Conservation (phyloP, 1,140 invertebrate genomes). For the Drosophila pseudoobscura region DNA sequence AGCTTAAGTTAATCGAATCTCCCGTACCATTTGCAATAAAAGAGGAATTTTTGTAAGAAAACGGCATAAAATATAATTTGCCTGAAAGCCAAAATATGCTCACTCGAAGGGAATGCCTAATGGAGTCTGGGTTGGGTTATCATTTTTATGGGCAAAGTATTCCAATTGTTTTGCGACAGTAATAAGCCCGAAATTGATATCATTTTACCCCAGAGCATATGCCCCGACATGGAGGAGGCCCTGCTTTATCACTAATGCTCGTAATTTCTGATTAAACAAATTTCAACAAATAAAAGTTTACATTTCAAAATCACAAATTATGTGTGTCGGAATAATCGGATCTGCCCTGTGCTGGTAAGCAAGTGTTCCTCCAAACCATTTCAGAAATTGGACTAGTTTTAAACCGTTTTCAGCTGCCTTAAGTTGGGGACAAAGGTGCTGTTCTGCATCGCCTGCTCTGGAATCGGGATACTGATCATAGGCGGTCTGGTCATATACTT, state of each 20-base stretch:
- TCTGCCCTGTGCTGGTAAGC: slow-evolving; percentile 35
- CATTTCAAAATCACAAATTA: background rate
- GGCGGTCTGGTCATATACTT: slow-evolving; percentile 34
- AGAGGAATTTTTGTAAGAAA: slow-evolving; percentile 35
- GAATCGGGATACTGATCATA: slow-evolving; percentile 13
- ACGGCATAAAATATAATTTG: slow-evolving; percentile 73
- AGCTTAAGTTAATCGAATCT: slow-evolving; percentile 74
- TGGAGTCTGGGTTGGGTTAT: slow-evolving; percentile 13
- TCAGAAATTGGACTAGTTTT: background rate
- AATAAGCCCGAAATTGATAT: slow-evolving; percentile 35
- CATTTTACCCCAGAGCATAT: slow-evolving; percentile 36
- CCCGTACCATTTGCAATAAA: slow-evolving; percentile 43
- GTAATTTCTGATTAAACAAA: slow-evolving; percentile 9
- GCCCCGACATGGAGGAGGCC: slow-evolving; percentile 3
- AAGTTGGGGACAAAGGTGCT: slow-evolving; percentile 7
- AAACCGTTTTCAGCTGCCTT: slow-evolving; percentile 15
- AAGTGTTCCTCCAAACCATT: too few species aligned
- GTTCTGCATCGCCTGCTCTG: background rate
- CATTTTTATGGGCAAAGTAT: slow-evolving; percentile 42
- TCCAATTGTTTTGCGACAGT: slow-evolving; percentile 42
- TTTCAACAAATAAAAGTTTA: background rate
- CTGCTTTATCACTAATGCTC: slow-evolving; percentile 17
- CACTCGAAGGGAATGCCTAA: slow-evolving; percentile 4
- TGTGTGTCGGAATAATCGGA: slow-evolving; percentile 6
- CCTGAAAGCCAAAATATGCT: slow-evolving; percentile 59